Evolutionary conservation across 2,113 vertebrate species (phyloP), one percentile per base, ranked within the genome.

Genomic region (Toxostoma redivivum): DNA sequence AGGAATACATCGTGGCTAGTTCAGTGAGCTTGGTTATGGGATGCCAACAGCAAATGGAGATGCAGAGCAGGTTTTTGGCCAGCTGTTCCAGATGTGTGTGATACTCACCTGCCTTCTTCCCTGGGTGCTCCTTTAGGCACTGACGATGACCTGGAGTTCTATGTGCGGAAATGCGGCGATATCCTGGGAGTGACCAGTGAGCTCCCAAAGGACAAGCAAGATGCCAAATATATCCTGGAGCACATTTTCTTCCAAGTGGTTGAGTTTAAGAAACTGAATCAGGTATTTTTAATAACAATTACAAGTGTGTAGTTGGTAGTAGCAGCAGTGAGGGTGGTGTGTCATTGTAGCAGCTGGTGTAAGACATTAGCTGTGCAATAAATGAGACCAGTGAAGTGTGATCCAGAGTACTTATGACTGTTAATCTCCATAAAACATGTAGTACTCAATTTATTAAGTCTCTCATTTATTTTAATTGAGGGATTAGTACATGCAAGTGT

Each of bases 191-290:
- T 99, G 82, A 99, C 98, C 1, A 98, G 94, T 19, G 99, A 99
- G 61, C 93, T 99, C 78, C 98, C 98, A 66, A 99, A 99, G 96
- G 99, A 99, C 22, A 98, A 98, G 78, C 98, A 98, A 95, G 98
- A 99, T 92, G 99, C 99, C 70, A 99, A 98, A 93, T 98, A 99
- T 81, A 99, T 99, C 88, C 97, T 99, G 81, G 99, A 99, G 77
- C 98, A 99, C 92, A 97, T 99, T 96, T 99, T 99, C 97, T 99
- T 99, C 96, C 99, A 99, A 95, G 98, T 99, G 81, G 99, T 99
- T 15, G 99, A 99, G 95, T 99, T 99, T 96, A 99, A 99, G 98
- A 99, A 99, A 79, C 93, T 99, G 80, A 99, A 99, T 97, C 99
- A 99, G 98, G 99, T 99, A 96, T 45, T 87, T 84, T 81, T 48